Evolutionary conservation across 2,113 vertebrate species (phyloP), one percentile per base, ranked within the genome.

Genomic region (Atractosteus spatula): DNA sequence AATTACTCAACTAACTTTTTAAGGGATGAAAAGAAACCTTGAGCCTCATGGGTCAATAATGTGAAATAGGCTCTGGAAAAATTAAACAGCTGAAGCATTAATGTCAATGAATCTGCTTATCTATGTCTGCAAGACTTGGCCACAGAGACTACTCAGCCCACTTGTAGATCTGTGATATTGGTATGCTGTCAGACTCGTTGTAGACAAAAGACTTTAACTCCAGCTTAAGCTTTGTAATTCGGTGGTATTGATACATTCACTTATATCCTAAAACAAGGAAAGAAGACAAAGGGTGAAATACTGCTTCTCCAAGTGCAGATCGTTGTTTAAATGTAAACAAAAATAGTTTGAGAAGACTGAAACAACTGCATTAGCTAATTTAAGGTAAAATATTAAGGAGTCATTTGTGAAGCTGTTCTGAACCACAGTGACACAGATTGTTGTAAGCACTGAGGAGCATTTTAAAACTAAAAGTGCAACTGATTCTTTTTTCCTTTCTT

Each of bases 91-190:
- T 79, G 78, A 83, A 83, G 84, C 80, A 81, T 81, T 78, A 76
- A 79, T 85, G 82, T 88, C 88, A 88, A 88, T 89, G 83, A 87
- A 87, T 86, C 81, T 86, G 82, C 88, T 92, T 89, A 91, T 91
- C 87, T 83, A 78, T 75, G 78, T 81, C 83, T 76, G 80, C 84
- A 85, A 89, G 81, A 77, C 78, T 69, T 72, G 72, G 76, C 79
- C 71, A 43, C 74, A 75, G 69, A 57, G 66, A 74, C 73, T 74
- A 72, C 71, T 76, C 80, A 79, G 79, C 80, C 84, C 84, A 86
- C 85, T 83, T 86, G 86, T 84, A 86, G 86, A 88, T 89, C 78
- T 83, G 72, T 3, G 78, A 86, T 84, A 85, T 74, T 70, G 80
- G 74, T 81, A 77, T 71, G 74, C 77, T 76, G 77, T 64, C 72